Percentiles rank a stretch among this genome's conserved stretches.
Evolutionary conservation across 2,888 invertebrate genomes (phyloP).

Genomic region (Drosophila peninsularis): DNA sequence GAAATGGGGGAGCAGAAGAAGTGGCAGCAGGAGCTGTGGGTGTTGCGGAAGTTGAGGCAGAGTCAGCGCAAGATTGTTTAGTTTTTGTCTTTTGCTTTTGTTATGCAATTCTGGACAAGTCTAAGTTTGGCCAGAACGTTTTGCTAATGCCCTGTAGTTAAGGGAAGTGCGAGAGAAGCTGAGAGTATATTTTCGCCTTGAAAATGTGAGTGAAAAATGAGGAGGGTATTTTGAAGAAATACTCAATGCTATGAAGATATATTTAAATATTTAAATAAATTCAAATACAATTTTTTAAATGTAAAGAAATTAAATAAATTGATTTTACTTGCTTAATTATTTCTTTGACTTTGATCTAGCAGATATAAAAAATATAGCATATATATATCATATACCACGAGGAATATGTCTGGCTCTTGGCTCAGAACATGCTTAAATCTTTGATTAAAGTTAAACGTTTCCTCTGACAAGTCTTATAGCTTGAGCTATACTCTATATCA

Average conservation of each 20-base stretch:
- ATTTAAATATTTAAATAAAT: too few species aligned
- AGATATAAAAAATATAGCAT: too few species aligned
- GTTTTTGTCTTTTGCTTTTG: slow-evolving; percentile 50
- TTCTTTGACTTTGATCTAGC: too few species aligned
- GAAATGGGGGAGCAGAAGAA: neutral
- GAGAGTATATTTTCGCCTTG: neutral
- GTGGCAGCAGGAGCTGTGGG: neutral
- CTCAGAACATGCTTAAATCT: neutral
- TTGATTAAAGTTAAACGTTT: neutral
- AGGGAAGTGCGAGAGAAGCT: neutral
- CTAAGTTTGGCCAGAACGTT: neutral
- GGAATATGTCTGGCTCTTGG: neutral
- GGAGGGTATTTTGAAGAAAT: too few species aligned
- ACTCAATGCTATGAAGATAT: too few species aligned
- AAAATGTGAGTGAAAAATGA: too few species aligned
- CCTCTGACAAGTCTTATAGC: neutral
- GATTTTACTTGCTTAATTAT: too few species aligned
- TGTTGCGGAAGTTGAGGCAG: slow-evolving; percentile 13
- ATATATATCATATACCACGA: too few species aligned
- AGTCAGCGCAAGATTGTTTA: slow-evolving; percentile 40
- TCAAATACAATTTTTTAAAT: too few species aligned
- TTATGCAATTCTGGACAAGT: slow-evolving; percentile 14
- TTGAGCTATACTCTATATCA: neutral
- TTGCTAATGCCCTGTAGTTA: slow-evolving; percentile 3
- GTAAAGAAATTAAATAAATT: too few species aligned